These are phyloP conservation scores for Neoitamus cyanurus DNA, from an alignment of 2,888 invertebrate species.

Conservation along the genomic window DNA sequence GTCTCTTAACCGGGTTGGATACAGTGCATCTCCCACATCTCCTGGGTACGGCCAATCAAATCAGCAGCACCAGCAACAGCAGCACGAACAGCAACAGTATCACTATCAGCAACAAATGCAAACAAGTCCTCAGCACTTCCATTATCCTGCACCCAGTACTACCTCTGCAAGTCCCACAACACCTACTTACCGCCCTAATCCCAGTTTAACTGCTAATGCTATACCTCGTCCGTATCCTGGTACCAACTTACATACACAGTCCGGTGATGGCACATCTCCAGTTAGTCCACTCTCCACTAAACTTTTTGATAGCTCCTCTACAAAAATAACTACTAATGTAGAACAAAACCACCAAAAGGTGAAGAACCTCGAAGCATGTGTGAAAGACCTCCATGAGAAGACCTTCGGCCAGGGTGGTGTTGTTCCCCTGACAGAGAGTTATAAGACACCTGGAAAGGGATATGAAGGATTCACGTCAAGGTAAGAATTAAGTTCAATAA, in stretches of 20 bases:
- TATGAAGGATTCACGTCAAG: constrained; percentile 77
- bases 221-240: constrained; percentile 66
- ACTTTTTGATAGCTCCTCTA: constrained; percentile 50
- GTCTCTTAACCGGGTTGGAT: constrained; percentile 63
- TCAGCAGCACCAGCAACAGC: constrained; percentile 40
- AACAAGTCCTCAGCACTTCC: constrained; percentile 61
- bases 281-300: constrained; percentile 50
- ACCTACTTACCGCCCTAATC: constrained; percentile 63
- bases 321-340: constrained; percentile 52
- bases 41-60: constrained; percentile 60
- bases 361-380: constrained; percentile 62
- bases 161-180: constrained; percentile 58
- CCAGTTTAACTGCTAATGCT: constrained; percentile 66
- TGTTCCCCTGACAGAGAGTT: constrained; percentile 60
- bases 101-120: constrained; percentile 38
- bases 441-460: constrained; percentile 65
- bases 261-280: constrained; percentile 51
- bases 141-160: constrained; percentile 43
- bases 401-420: constrained; percentile 65
- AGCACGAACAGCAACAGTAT: constrained; percentile 45
- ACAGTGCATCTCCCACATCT: constrained; percentile 62
- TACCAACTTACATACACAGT: constrained; percentile 56
- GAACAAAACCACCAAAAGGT: constrained; percentile 50
- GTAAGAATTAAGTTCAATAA: constrained; percentile 64
- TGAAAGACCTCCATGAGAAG: constrained; percentile 66